Percentiles rank a stretch among this genome's conserved stretches.
Conservation (phyloP, 2,113 vertebrate genomes). For the Lophura nycthemera region DNA sequence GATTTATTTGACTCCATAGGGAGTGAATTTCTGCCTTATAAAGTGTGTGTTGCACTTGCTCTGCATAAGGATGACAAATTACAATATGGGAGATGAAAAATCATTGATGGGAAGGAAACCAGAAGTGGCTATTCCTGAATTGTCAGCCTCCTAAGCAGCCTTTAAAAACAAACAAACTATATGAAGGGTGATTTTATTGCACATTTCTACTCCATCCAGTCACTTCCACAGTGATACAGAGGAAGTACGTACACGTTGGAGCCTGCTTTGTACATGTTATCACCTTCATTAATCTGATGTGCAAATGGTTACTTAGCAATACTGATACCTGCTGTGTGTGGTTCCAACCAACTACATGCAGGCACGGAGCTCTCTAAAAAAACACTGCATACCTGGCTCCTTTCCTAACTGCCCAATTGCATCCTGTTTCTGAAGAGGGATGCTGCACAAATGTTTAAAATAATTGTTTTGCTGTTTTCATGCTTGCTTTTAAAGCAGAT, state of each 20-base stretch:
- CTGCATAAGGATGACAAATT: neutral
- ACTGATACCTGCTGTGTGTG: neutral
- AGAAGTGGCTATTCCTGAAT: neutral
- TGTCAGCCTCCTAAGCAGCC: neutral
- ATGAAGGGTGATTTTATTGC: neutral
- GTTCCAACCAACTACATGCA: neutral
- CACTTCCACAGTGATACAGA: neutral
- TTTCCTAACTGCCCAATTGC: neutral
- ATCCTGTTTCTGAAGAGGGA: neutral
- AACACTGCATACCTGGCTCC: neutral
- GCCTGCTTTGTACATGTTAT: neutral
- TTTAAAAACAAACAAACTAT: neutral
- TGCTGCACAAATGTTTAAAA: conserved; percentile 18
- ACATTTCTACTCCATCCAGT: neutral
- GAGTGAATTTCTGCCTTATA: neutral
- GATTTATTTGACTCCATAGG: neutral
- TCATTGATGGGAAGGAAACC: neutral
- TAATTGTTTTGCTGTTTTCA: conserved; percentile 26
- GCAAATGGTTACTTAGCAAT: conserved; percentile 21
- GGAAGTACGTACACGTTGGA: rapidly evolving
- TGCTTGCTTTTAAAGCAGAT: conserved; percentile 31
- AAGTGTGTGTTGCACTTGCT: neutral
- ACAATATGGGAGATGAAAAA: neutral
- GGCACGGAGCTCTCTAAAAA: neutral
- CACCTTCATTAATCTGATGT: conserved; percentile 5